Base-by-base conservation (phyloP, 2,888 invertebrate species). In the Anaspis maculata region DNA sequence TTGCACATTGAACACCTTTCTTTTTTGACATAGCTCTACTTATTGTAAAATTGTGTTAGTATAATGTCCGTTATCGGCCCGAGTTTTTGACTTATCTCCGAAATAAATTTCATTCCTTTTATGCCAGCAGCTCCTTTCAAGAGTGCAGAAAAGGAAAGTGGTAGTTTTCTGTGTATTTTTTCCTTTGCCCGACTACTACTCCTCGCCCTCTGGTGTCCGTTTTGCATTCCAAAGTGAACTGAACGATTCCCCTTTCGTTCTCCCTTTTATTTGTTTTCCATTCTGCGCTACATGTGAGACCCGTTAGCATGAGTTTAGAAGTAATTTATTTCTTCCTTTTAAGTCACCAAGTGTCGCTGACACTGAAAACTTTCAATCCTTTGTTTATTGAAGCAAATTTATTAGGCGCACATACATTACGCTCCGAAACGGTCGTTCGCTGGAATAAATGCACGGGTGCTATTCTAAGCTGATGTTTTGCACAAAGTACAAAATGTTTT, bases 241-340 rank as follows among this genome's bases (percentile, higher is more conserved):
- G 41, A 37, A 39, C 40, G 39, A 28, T 30, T 39, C 39, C 34
- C 30, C 23, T 32, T 34, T 11, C 16, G 15, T 32, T 25, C 30
- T 32, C 37, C 26, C 32, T 42, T 49, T 49, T 51, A 49, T 52
- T 51, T 49, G 48, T 46, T 48, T 46, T 42, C 43, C 34, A 38
- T 44, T 45, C 42, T 32, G 40, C 26, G 43, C 47, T 48, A 49
- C 47, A 49, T 46, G 44, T 43, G 44, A 45, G 45, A 41, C 42
- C 46, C 45, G 48, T 49, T 49, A 44, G 45, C 35, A 41, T 44
- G 39, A 39, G 38, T 44, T 48, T 44, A 40, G 39, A 43, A 43
- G 41, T 39, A 48, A 51, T 49, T 49, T 44, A 48, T 49, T 44
- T 44, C 44, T 36, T 41, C 30, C 39, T 41, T 41, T 45, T 44